phyloP scores from a whole-genome alignment of 2,113 vertebrate genomes.

The Syngnathus floridae region DNA sequence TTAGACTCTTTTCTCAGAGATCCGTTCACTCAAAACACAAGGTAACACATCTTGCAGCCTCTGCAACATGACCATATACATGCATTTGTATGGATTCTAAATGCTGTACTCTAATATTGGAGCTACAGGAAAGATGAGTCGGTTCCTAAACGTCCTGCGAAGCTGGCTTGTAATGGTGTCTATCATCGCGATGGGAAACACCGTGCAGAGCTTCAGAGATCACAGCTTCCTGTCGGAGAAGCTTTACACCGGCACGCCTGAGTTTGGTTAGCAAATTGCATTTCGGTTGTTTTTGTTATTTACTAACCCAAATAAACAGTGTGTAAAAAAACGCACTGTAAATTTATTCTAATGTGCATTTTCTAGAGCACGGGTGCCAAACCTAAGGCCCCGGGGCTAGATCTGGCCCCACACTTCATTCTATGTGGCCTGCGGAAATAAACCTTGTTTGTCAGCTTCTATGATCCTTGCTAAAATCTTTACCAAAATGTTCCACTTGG shows the following conservation, averaged over 20 bases:
- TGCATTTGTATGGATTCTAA: background rate
- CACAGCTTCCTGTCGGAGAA: constrained; percentile 91
- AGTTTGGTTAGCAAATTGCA: constrained; percentile 74
- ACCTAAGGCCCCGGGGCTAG: too few species aligned
- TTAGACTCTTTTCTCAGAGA: constrained; percentile 12
- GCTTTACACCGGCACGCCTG: constrained; percentile 85
- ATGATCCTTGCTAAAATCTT: too few species aligned
- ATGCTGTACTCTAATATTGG: background rate
- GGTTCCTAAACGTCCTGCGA: constrained; percentile 84
- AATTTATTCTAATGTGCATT: too few species aligned
- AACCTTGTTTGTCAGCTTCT: too few species aligned
- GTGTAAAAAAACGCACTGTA: background rate
- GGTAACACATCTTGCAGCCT: background rate
- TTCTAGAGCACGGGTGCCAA: too few species aligned
- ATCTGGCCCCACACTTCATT: too few species aligned
- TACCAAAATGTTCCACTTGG: too few species aligned
- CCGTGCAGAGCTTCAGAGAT: constrained; percentile 89
- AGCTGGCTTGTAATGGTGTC: constrained; percentile 94
- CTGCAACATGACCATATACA: background rate
- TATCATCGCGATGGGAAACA: constrained; percentile 87
- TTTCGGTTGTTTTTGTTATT: background rate
- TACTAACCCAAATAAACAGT: background rate
- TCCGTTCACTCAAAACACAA: background rate
- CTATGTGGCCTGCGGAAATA: too few species aligned
- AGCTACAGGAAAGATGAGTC: constrained; percentile 72